Evolutionary conservation across 1,140 invertebrate genomes (phyloP).

Genomic region (Drosophila bocqueti): DNA sequence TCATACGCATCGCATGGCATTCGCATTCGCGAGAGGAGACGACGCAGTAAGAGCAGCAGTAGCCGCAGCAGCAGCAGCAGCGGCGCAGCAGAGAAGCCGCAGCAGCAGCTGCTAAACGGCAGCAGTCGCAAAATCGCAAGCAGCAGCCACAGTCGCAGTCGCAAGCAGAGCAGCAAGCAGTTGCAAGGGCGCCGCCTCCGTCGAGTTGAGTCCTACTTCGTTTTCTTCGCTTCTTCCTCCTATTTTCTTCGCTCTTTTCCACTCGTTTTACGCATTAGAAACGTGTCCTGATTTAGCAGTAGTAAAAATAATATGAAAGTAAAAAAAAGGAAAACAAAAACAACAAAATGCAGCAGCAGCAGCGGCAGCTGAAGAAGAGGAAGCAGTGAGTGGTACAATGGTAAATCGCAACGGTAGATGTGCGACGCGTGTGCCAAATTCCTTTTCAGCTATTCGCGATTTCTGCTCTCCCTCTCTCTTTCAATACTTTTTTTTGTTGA

Average conservation of each 20-base stretch:
- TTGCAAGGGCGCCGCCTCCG: conserved; percentile 51
- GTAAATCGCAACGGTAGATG: conserved; percentile 33
- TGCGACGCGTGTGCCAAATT: conserved; percentile 44
- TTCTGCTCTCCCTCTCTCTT: conserved; percentile 9
- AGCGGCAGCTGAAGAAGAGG: conserved; percentile 12
- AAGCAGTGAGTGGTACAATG: conserved; percentile 33
- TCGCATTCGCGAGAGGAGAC: conserved; percentile 30
- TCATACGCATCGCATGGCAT: conserved; percentile 24
- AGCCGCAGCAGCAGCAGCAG: conserved; percentile 14
- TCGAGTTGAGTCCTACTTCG: conserved; percentile 51
- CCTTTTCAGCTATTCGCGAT: conserved; percentile 24
- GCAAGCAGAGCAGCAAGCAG: conserved; percentile 47
- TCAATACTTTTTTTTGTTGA: conserved; percentile 10
- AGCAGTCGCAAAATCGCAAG: conserved; percentile 42
- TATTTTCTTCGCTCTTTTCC: conserved; percentile 24
- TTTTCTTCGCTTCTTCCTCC: conserved; percentile 33
- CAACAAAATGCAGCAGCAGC: conserved; percentile 20
- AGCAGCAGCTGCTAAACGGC: conserved; percentile 15
- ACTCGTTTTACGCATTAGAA: conserved; percentile 35
- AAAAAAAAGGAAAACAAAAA: conserved; percentile 3
- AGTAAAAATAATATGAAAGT: conserved; percentile 16
- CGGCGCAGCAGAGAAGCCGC: conserved; percentile 21
- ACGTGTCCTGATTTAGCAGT: conserved; percentile 41
- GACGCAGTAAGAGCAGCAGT: conserved; percentile 27
- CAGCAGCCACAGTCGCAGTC: conserved; percentile 53